Evolutionary conservation across 2,113 vertebrate genomes (phyloP).

Genomic region (Prinia subflava): DNA sequence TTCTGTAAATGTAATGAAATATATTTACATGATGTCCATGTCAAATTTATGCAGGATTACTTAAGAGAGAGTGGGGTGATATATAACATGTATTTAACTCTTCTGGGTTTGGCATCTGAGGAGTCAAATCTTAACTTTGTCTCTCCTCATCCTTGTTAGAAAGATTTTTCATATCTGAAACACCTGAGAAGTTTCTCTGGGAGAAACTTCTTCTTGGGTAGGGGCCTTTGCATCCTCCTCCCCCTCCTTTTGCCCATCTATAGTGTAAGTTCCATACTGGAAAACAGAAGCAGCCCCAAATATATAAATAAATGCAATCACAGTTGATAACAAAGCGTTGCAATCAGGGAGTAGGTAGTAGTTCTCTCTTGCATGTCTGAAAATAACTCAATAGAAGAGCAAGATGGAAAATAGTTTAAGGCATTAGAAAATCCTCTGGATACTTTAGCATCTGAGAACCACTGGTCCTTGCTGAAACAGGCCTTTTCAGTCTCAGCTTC

Average conservation of each 20-base stretch:
- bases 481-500: slow-evolving; percentile 4
- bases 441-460: slow-evolving; percentile 11
- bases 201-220: neutral
- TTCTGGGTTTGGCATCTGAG: neutral
- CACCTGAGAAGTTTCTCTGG: neutral
- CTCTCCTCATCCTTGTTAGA: neutral
- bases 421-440: slow-evolving; percentile 46
- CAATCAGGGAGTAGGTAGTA: neutral
- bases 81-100: neutral
- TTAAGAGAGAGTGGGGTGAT: neutral
- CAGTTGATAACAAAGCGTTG: neutral
- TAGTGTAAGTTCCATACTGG: neutral
- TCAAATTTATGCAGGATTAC: neutral
- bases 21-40: neutral
- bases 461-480: slow-evolving; percentile 1
- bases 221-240: neutral
- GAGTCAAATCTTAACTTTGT: neutral
- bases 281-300: neutral
- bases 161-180: neutral
- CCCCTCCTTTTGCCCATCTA: neutral
- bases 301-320: neutral
- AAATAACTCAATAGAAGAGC: slow-evolving; percentile 1
- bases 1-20: neutral
- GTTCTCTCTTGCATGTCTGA: neutral
- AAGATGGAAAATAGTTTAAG: slow-evolving; percentile 24